Percentiles rank a stretch among this genome's conserved stretches.
phyloP scores from a whole-genome alignment of 1,140 invertebrate species.

The Papilio helenus region DNA sequence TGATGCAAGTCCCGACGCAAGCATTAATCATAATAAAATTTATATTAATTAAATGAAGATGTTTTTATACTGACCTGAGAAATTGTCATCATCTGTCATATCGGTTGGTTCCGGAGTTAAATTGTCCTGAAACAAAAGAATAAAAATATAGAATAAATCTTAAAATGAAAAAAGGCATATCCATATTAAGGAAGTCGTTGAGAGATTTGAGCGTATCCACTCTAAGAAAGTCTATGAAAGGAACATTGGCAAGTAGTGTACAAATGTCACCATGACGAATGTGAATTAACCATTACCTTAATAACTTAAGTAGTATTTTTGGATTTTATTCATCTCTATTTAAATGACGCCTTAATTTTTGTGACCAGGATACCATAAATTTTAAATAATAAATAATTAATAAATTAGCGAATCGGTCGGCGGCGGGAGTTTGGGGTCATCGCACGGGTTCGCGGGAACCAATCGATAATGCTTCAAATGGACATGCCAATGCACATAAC shows the following conservation, averaged over 20 bases:
- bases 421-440: slow-evolving; percentile 66
- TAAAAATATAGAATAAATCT: background rate
- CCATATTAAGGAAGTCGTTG: too few relatives aligned
- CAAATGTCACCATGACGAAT: background rate
- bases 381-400: slow-evolving; percentile 74
- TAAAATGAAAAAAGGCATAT: too few relatives aligned
- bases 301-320: background rate
- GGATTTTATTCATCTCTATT: background rate
- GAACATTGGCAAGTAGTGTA: background rate
- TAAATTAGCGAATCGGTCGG: slow-evolving; percentile 76
- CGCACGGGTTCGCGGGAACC: slow-evolving; percentile 65
- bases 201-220: too few relatives aligned
- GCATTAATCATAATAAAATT: background rate
- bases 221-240: too few relatives aligned
- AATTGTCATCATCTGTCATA: slow-evolving; percentile 88
- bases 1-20: slow-evolving; percentile 76
- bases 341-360: background rate
- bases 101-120: slow-evolving; percentile 87
- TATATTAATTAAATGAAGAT: background rate
- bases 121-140: slow-evolving; percentile 87
- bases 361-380: slow-evolving; percentile 56
- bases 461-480: slow-evolving; percentile 80
- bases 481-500: slow-evolving; percentile 75
- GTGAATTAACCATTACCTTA: background rate
- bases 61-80: slow-evolving; percentile 84